These are phyloP conservation scores for Edolisoma coerulescens DNA, from an alignment of 2,113 vertebrate genomes.

Conservation along the genomic window DNA sequence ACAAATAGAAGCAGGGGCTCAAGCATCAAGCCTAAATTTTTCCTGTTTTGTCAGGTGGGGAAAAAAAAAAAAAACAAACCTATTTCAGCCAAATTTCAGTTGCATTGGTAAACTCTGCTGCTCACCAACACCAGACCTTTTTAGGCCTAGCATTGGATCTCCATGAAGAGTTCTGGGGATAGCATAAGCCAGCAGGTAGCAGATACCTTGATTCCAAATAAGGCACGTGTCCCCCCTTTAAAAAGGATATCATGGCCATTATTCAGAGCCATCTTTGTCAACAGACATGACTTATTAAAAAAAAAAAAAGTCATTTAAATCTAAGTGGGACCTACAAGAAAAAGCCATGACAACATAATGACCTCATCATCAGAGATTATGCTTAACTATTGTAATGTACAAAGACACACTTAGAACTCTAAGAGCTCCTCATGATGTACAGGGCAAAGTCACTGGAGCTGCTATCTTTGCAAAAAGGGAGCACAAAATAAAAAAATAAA, in stretches of 20 bases:
- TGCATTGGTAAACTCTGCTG: neutral
- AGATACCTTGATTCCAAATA: neutral
- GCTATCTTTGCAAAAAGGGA: neutral
- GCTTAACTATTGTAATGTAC: neutral
- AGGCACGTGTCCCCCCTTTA: fast-evolving
- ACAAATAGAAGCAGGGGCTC: fast-evolving
- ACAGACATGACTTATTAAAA: neutral
- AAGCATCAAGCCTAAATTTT: neutral
- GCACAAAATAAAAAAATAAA: neutral
- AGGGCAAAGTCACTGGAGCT: too few species aligned
- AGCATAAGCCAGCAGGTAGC: neutral
- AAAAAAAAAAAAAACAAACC: fast-evolving
- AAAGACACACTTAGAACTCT: neutral
- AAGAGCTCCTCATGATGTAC: too few species aligned
- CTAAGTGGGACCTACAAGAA: neutral
- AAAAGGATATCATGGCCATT: neutral
- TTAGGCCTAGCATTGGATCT: neutral
- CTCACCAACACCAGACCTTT: neutral
- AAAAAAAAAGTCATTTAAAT: neutral
- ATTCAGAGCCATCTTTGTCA: neutral
- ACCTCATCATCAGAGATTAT: neutral
- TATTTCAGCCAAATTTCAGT: neutral
- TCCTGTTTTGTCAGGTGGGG: neutral
- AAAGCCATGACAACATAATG: neutral
- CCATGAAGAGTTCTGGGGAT: neutral